Evolutionary conservation across 2,113 vertebrate species (phyloP), one percentile per base, ranked within the genome.

Genomic region (Hoplias malabaricus): DNA sequence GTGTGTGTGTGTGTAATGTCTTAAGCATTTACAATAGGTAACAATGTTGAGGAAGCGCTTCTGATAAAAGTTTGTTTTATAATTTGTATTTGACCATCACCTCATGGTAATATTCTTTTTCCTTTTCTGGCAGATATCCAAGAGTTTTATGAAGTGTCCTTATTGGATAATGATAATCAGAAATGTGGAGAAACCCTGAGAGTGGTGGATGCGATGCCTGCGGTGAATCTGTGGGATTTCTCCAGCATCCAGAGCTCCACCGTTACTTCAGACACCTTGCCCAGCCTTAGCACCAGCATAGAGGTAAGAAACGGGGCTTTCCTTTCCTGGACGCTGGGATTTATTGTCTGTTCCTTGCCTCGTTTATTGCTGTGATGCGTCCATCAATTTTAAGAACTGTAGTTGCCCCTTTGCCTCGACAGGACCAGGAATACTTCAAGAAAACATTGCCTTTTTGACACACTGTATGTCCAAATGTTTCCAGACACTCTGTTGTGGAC

Each of bases 61-160:
- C n/a, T n/a, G n/a, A n/a, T n/a, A n/a, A n/a, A n/a, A n/a, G n/a
- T n/a, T n/a, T n/a, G n/a, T n/a, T n/a, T n/a, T n/a, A n/a, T n/a
- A n/a, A n/a, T n/a, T n/a, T n/a, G n/a, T n/a, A n/a, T n/a, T n/a
- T n/a, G n/a, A n/a, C n/a, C n/a, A n/a, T n/a, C n/a, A n/a, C n/a
- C n/a, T n/a, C n/a, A n/a, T n/a, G n/a, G n/a, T n/a, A n/a, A n/a
- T 34, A 13, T 57, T 61, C 1, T 1, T 12, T 21, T 36, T 40
- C 43, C 1, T 23, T 11, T 78, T 43, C 40, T 72, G 25, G 33
- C 89, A 99, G 96, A 99, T 91, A 99, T 98, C 93, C 97, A 99
- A 93, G 97, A 99, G 89, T 99, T 98, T 90, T 99, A 99, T 87
- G 96, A 99, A 96, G 96, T 98, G 95, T 96, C 96, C 94, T 96